Conservation (phyloP, 2,888 invertebrate genomes). For the Spilosoma lubricipeda region DNA sequence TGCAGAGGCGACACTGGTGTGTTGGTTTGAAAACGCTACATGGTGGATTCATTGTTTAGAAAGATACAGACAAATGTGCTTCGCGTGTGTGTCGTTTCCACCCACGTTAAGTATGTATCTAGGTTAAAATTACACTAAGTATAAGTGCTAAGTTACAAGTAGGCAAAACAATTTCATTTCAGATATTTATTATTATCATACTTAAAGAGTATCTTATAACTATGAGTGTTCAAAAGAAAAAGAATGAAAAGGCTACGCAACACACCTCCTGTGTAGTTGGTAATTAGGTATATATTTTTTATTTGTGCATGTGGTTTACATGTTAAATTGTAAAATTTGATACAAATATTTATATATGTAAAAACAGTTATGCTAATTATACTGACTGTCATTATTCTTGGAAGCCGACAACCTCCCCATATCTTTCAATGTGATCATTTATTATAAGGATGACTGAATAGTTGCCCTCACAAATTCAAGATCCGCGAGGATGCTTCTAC, state of each 20-base stretch:
- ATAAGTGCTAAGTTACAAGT: neutral
- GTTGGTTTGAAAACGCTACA: no score
- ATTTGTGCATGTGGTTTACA: conserved; percentile 41
- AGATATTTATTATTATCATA: neutral
- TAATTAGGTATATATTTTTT: neutral
- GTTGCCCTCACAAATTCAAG: conserved; percentile 52
- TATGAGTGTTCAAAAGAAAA: neutral
- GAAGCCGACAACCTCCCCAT: conserved; percentile 43
- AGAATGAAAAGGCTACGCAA: neutral
- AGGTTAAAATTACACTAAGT: neutral
- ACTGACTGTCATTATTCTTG: conserved; percentile 40
- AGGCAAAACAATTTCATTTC: no score
- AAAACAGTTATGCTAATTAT: conserved; percentile 53
- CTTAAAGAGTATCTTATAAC: neutral
- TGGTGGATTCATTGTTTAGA: no score
- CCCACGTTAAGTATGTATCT: no score
- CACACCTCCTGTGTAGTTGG: neutral
- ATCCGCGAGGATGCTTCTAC: conserved; percentile 41
- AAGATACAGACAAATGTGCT: no score
- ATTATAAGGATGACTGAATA: conserved; percentile 52
- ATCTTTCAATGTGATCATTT: conserved; percentile 54
- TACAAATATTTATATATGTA: conserved; percentile 35
- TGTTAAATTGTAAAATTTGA: conserved; percentile 52
- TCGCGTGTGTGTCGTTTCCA: no score
- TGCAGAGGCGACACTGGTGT: no score